Conservation (phyloP, 2,113 vertebrate species). For the Psammodynastes pulverulentus region DNA sequence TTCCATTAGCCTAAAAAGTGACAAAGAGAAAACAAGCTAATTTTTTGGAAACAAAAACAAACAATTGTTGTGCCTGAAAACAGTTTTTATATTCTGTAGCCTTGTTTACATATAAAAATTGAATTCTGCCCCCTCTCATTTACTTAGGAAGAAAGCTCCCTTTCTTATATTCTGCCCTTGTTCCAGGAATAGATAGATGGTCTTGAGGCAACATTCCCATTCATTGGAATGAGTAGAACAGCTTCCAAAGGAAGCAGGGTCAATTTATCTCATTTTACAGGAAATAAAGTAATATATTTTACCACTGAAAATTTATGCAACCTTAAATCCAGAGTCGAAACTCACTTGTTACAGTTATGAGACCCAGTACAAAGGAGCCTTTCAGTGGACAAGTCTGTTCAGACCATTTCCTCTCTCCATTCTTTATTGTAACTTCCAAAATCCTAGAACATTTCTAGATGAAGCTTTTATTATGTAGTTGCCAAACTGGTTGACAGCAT, state of each 20-base stretch:
- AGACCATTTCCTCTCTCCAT: neutral
- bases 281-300: neutral
- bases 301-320: neutral
- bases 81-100: neutral
- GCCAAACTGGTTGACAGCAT: neutral
- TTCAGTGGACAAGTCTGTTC: neutral
- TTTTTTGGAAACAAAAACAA: constrained; percentile 15
- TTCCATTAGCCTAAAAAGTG: constrained; percentile 87
- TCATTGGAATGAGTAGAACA: neutral
- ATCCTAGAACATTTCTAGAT: neutral
- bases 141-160: neutral
- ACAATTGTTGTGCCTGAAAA: neutral
- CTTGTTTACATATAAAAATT: neutral
- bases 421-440: neutral
- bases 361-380: neutral
- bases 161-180: neutral
- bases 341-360: neutral
- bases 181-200: neutral
- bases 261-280: neutral
- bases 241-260: neutral
- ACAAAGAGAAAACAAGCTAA: constrained; percentile 37
- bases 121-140: neutral
- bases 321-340: neutral
- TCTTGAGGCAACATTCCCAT: neutral
- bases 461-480: neutral